Conservation (phyloP, 2,888 invertebrate genomes). For the Allacma fusca region DNA sequence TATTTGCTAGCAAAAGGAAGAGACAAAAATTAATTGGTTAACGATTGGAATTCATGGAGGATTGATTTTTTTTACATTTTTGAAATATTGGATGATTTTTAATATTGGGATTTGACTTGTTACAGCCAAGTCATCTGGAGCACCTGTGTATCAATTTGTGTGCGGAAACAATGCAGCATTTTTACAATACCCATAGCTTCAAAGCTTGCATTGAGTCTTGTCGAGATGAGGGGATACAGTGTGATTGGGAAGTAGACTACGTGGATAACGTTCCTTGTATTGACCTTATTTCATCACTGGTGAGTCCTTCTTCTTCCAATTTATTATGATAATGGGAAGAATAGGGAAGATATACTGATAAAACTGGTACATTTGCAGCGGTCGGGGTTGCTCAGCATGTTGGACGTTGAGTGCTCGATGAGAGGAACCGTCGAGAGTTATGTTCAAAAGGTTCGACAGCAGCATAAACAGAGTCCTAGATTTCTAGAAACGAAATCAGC, state of each 20-base stretch:
- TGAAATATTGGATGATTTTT: too few relatives aligned
- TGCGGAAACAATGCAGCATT: slow-evolving; percentile 97
- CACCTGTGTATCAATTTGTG: slow-evolving; percentile 94
- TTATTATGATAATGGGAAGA: slow-evolving; percentile 4
- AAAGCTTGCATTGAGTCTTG: slow-evolving; percentile 91
- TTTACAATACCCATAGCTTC: slow-evolving; percentile 96
- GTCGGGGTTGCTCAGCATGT: slow-evolving; percentile 87
- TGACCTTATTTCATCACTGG: slow-evolving; percentile 89
- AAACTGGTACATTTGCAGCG: slow-evolving; percentile 66
- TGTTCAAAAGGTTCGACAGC: slow-evolving; percentile 79
- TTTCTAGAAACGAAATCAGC: slow-evolving; percentile 78
- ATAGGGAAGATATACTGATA: neutral
- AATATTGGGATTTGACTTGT: too few relatives aligned
- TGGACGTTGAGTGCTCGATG: slow-evolving; percentile 90
- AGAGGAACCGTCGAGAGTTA: slow-evolving; percentile 81
- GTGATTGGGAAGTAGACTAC: slow-evolving; percentile 90
- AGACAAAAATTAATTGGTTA: too few relatives aligned
- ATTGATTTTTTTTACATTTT: too few relatives aligned
- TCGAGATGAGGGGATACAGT: slow-evolving; percentile 88
- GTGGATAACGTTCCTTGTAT: slow-evolving; percentile 96
- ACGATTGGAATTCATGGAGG: too few relatives aligned
- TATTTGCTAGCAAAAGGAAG: too few relatives aligned
- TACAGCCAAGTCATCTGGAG: slow-evolving; percentile 82
- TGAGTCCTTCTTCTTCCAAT: slow-evolving; percentile 63
- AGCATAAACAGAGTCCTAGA: slow-evolving; percentile 83